Conservation (phyloP, 1,140 invertebrate species). For the Daktulosphaira vitifoliae region DNA sequence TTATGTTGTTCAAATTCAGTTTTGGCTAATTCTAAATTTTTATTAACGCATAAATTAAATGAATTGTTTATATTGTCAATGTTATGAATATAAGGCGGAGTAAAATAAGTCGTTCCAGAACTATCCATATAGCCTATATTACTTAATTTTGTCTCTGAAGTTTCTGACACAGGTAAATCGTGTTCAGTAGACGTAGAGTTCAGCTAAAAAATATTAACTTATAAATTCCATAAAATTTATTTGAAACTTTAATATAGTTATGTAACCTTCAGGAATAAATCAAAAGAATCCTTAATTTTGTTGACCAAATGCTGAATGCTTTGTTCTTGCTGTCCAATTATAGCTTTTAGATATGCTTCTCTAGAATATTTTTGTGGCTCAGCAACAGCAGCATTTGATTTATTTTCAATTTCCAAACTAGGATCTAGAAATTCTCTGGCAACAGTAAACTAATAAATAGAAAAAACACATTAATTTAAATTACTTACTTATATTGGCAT, state of each 20-base stretch:
- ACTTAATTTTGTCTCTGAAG: background rate
- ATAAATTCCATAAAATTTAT: no score
- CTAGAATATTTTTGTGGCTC: background rate
- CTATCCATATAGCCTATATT: conserved; percentile 21
- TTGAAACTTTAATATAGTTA: no score
- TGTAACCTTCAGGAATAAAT: background rate
- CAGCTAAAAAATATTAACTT: background rate
- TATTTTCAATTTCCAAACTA: no score
- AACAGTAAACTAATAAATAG: conserved; percentile 15
- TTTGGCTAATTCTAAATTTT: no score
- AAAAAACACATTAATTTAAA: no score
- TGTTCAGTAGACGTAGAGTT: background rate
- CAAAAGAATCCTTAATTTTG: conserved; percentile 16
- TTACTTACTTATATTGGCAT: no score
- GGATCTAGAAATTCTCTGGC: conserved; percentile 9
- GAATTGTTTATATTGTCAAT: no score
- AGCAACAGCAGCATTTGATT: conserved; percentile 6
- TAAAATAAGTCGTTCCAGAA: conserved; percentile 18
- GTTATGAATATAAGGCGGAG: no score
- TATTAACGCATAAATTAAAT: no score
- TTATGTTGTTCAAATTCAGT: no score
- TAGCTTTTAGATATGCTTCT: conserved; percentile 20
- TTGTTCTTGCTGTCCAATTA: conserved; percentile 22
- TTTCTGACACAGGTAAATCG: background rate
- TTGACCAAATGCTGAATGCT: conserved; percentile 17